Percentiles rank a stretch among this genome's conserved stretches.
These are phyloP conservation scores for Eutolmus rufibarbis DNA, from an alignment of 2,888 invertebrate genomes.

Conservation along the genomic window DNA sequence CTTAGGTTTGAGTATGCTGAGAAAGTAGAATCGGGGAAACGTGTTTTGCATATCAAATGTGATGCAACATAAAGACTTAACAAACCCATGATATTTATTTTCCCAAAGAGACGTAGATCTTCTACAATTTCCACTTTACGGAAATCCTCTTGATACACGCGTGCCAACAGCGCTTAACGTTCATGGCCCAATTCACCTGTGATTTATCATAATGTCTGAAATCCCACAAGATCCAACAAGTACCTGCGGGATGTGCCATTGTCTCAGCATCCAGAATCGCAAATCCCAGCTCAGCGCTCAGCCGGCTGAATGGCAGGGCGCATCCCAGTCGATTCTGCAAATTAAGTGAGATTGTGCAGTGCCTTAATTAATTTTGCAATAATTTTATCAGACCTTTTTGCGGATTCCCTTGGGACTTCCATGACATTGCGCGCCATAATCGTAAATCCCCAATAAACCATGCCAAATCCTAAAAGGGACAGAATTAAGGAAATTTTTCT, in stretches of 20 bases:
- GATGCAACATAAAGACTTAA: background rate
- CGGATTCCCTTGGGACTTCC: background rate
- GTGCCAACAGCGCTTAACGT: background rate
- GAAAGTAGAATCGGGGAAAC: background rate
- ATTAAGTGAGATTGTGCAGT: conserved; percentile 21
- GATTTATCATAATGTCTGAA: conserved; percentile 1
- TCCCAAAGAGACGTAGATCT: background rate
- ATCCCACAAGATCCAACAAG: background rate
- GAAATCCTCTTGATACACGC: background rate
- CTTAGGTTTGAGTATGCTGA: too few species aligned
- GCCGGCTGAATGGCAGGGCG: background rate
- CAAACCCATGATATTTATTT: background rate
- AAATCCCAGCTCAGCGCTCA: background rate
- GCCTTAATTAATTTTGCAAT: conserved; percentile 32
- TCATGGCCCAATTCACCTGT: background rate
- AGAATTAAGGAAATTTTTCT: conserved; percentile 29
- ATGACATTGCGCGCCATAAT: background rate
- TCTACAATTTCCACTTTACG: background rate
- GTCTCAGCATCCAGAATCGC: background rate
- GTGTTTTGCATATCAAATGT: background rate
- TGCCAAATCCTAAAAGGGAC: conserved; percentile 29
- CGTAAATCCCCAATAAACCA: conserved; percentile 31
- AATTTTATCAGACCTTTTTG: background rate
- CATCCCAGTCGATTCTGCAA: background rate
- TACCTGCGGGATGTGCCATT: background rate